Percentiles rank a stretch among this genome's conserved stretches.
Evolutionary conservation across 2,797 vertebrate genomes (phyloP).

Genomic region (Tragelaphus oryx): DNA sequence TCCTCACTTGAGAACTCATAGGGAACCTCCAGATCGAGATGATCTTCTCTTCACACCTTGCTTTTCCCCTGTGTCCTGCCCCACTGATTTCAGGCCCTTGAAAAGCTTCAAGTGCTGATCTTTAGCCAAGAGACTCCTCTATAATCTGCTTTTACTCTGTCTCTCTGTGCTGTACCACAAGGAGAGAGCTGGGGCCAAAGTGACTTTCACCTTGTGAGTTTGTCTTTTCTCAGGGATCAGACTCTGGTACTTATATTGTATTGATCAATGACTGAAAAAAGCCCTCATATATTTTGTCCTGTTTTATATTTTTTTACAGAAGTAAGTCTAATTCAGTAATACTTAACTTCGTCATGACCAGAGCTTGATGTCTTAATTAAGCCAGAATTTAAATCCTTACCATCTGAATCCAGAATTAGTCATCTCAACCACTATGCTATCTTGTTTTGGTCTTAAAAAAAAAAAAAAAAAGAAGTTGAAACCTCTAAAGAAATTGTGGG

Average conservation of each 20-base stretch:
- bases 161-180: neutral
- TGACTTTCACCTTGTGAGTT: neutral
- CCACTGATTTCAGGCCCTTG: neutral
- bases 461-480: neutral
- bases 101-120: too few species aligned
- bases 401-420: neutral
- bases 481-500: neutral
- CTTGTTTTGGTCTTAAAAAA: neutral
- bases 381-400: neutral
- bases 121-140: neutral
- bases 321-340: neutral
- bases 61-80: too few species aligned
- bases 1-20: neutral
- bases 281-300: accelerated
- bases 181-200: neutral
- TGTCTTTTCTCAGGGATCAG: neutral
- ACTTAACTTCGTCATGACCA: neutral
- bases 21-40: neutral
- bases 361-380: neutral
- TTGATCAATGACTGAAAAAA: neutral
- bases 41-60: neutral
- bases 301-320: neutral
- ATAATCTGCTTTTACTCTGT: neutral
- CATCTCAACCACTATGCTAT: neutral
- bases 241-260: neutral